phyloP scores from a whole-genome alignment of 2,113 vertebrate species.

The Scomber scombrus region DNA sequence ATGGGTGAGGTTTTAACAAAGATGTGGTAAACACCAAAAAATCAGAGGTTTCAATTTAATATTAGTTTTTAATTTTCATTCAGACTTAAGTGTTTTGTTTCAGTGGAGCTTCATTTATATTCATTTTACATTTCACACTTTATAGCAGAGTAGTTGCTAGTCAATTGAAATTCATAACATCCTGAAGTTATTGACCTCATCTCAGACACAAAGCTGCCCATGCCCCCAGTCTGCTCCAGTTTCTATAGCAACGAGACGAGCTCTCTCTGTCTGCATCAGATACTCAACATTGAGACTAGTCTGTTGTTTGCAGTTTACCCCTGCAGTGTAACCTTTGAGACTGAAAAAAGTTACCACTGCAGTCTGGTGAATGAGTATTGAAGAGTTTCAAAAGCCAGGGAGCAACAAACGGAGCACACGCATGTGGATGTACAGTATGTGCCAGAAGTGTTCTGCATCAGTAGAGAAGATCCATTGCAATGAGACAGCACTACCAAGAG shows the following conservation, averaged over 20 bases:
- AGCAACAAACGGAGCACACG: not conserved
- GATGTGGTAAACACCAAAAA: not conserved
- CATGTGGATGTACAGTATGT: not conserved
- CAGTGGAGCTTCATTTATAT: not conserved
- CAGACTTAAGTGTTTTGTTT: not conserved
- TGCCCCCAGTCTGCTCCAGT: slow-evolving; percentile 46
- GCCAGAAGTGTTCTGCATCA: not conserved
- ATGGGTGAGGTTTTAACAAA: no score
- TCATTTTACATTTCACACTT: not conserved
- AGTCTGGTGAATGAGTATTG: not conserved
- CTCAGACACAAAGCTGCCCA: slow-evolving; percentile 51
- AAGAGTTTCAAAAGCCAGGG: not conserved
- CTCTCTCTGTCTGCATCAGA: slow-evolving; percentile 20
- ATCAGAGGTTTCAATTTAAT: not conserved
- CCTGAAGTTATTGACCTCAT: slow-evolving; percentile 32
- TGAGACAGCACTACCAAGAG: slow-evolving; percentile 46
- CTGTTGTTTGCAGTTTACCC: not conserved
- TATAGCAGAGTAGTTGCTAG: not conserved
- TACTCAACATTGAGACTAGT: slow-evolving; percentile 1
- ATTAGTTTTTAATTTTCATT: not conserved
- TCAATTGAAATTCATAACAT: slow-evolving; percentile 40
- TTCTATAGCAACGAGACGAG: slow-evolving; percentile 59
- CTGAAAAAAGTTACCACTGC: slow-evolving; percentile 5
- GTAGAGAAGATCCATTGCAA: slow-evolving; percentile 12
- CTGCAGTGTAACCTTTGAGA: slow-evolving; percentile 31